Evolutionary conservation across 2,888 invertebrate species (phyloP).

Genomic region (Amphiduros pacificus): DNA sequence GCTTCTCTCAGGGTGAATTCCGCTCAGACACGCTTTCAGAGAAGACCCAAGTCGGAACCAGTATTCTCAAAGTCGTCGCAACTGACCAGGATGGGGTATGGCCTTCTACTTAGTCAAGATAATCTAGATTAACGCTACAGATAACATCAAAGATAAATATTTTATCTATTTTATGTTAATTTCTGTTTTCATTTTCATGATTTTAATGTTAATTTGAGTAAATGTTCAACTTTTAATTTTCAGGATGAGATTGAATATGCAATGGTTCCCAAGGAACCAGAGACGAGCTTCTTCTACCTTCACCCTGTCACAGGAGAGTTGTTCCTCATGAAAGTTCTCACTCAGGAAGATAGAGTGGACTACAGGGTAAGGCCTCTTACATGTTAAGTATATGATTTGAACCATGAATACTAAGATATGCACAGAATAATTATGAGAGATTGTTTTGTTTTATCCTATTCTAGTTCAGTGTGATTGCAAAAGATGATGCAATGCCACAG

Average conservation of each 20-base stretch:
- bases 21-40: constrained; percentile 23
- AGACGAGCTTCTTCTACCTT: constrained; percentile 40
- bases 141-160: not conserved
- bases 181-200: not conserved
- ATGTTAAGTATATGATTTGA: not conserved
- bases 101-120: not conserved
- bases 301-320: constrained; percentile 45
- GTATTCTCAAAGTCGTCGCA: constrained; percentile 39
- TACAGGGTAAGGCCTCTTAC: constrained; percentile 23
- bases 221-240: constrained; percentile 3
- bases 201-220: not conserved
- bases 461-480: constrained; percentile 37
- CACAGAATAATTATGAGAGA: not conserved
- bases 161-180: not conserved
- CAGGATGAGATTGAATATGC: constrained; percentile 33
- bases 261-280: constrained; percentile 30
- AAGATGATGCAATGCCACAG: constrained; percentile 38
- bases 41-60: constrained; percentile 32
- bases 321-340: constrained; percentile 35
- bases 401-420: too few relatives aligned
- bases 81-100: constrained; percentile 38
- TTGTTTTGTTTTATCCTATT: not conserved
- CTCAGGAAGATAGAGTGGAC: constrained; percentile 19
- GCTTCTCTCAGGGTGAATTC: constrained; percentile 37
- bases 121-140: too few relatives aligned